phyloP scores from a whole-genome alignment of 2,113 vertebrate genomes.

The Gallinago undulata region DNA sequence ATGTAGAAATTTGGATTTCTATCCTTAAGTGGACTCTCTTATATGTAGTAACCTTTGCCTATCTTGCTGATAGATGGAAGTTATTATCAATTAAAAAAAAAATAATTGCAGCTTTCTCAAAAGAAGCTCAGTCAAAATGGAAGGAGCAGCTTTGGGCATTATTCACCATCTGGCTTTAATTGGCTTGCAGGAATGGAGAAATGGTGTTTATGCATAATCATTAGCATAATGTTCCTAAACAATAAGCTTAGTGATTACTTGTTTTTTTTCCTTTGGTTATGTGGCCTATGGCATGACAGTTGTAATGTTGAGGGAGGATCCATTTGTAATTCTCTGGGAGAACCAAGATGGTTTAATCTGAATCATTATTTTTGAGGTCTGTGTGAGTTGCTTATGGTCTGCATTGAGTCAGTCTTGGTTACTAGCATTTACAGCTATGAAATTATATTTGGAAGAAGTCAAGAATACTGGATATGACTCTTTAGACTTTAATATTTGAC shows the following conservation, averaged over 20 bases:
- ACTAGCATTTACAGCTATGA: neutral
- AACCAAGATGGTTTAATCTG: neutral
- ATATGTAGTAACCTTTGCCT: neutral
- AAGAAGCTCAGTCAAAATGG: neutral
- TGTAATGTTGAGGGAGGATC: neutral
- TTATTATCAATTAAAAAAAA: neutral
- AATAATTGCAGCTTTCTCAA: neutral
- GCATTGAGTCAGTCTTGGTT: fast-evolving
- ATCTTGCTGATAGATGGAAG: neutral
- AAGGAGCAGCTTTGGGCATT: neutral
- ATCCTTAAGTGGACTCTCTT: neutral
- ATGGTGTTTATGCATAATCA: neutral
- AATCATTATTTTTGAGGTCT: neutral
- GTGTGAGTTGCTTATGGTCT: fast-evolving
- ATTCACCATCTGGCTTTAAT: neutral
- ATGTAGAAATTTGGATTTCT: neutral
- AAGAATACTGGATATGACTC: neutral
- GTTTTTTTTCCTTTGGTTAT: neutral
- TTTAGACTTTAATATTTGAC: neutral
- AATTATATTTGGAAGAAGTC: neutral
- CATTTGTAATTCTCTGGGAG: neutral
- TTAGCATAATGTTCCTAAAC: neutral
- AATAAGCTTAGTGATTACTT: neutral
- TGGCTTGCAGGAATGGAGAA: neutral
- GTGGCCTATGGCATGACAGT: neutral